Evolutionary conservation across 2,113 vertebrate species (phyloP).

Genomic region (Lophochroa leadbeateri): DNA sequence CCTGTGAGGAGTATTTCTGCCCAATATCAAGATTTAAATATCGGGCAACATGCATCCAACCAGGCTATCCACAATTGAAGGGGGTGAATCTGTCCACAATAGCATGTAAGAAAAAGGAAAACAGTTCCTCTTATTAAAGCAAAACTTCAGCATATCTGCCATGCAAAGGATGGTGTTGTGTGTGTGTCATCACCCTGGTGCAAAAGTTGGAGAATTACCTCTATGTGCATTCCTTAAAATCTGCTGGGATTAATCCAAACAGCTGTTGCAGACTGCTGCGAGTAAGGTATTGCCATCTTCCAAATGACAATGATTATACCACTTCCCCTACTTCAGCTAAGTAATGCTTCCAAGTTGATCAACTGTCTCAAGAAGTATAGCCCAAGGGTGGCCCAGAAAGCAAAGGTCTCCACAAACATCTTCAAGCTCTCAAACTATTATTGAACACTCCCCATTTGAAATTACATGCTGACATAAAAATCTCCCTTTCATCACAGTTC

Average conservation of each 20-base stretch:
- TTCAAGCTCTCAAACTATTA: background rate
- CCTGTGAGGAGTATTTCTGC: background rate
- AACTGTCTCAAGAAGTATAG: background rate
- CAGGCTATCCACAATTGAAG: background rate
- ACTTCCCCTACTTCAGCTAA: no score
- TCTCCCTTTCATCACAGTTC: background rate
- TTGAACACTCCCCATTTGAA: background rate
- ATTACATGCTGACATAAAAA: background rate
- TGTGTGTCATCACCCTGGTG: background rate
- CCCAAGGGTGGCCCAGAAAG: background rate
- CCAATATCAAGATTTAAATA: background rate
- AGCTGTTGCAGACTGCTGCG: background rate
- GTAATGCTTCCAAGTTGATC: background rate
- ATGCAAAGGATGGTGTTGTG: fast-evolving
- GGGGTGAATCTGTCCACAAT: background rate
- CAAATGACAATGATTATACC: background rate
- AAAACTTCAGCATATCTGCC: background rate
- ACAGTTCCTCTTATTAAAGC: background rate
- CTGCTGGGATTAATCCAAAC: background rate
- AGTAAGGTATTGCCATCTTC: background rate
- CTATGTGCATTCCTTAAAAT: background rate
- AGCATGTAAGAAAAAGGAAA: background rate
- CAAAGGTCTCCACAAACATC: background rate
- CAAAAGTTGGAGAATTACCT: background rate
- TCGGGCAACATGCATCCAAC: background rate